These are phyloP conservation scores for Torymus texanus DNA, from an alignment of 2,888 invertebrate species.

Conservation along the genomic window DNA sequence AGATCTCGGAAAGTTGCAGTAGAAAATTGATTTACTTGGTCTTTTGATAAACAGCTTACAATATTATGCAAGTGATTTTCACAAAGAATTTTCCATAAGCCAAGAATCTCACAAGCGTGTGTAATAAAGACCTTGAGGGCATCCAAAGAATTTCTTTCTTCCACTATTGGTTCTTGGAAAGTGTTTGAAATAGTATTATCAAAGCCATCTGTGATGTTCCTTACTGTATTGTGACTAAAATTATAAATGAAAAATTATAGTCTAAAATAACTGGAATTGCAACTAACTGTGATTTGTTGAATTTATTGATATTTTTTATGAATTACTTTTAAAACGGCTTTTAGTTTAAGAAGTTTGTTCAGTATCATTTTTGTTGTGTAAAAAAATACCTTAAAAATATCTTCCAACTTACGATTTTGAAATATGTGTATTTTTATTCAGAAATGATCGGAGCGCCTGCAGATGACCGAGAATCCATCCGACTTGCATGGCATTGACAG, in stretches of 20 bases:
- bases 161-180: constrained; percentile 74
- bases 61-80: constrained; percentile 94
- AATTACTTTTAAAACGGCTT: too few relatives aligned
- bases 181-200: constrained; percentile 66
- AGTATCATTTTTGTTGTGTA: too few relatives aligned
- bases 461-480: constrained; percentile 84
- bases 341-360: too few relatives aligned
- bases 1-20: constrained; percentile 83
- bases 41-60: constrained; percentile 82
- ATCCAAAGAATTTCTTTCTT: constrained; percentile 86
- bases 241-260: background rate
- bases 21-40: constrained; percentile 78
- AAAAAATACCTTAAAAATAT: too few relatives aligned
- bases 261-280: too few relatives aligned
- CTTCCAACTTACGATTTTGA: constrained; percentile 67
- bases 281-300: too few relatives aligned
- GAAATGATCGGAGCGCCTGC: constrained; percentile 84
- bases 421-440: constrained; percentile 81
- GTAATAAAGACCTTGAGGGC: constrained; percentile 85
- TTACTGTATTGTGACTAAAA: constrained; percentile 62
- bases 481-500: constrained; percentile 67
- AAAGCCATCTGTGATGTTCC: constrained; percentile 67
- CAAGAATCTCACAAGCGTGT: constrained; percentile 92
- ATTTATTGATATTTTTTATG: too few relatives aligned
- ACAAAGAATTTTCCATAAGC: constrained; percentile 93